Evolutionary conservation across 2,888 invertebrate species (phyloP).

Genomic region (Machimus rusticus): DNA sequence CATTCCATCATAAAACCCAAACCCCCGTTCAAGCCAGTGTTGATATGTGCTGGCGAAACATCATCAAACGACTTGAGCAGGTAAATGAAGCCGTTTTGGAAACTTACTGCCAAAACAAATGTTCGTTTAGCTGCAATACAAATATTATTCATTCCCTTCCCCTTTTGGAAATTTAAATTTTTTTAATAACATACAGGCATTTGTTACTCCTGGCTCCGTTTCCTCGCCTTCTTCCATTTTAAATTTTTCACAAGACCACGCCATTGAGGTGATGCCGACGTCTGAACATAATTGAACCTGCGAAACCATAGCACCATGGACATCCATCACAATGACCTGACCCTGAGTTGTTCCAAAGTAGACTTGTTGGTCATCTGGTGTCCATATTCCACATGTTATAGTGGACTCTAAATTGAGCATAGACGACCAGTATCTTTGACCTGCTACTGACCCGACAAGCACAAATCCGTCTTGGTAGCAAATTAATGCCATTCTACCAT

Average conservation of each 20-base stretch:
- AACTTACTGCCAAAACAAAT: constrained; percentile 85
- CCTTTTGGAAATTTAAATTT: background rate
- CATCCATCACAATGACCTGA: constrained; percentile 96
- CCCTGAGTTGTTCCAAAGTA: constrained; percentile 96
- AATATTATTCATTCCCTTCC: background rate
- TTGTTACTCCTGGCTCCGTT: constrained; percentile 67
- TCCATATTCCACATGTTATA: constrained; percentile 97
- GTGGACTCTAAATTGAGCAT: constrained; percentile 93
- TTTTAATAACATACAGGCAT: constrained; percentile 59
- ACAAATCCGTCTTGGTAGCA: constrained; percentile 99
- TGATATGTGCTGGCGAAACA: constrained; percentile 85
- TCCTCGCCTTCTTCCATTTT: constrained; percentile 96
- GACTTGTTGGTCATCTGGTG: constrained; percentile 96
- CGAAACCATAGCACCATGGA: constrained; percentile 94
- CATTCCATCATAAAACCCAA: constrained; percentile 89
- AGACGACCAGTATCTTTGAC: constrained; percentile 98
- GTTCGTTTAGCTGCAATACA: constrained; percentile 67
- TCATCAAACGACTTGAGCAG: constrained; percentile 92
- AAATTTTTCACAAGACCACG: constrained; percentile 97
- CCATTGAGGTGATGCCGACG: constrained; percentile 89
- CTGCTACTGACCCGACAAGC: constrained; percentile 95
- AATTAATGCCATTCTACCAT: constrained; percentile 97
- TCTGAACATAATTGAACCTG: constrained; percentile 88
- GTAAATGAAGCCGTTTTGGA: constrained; percentile 89
- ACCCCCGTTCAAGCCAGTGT: constrained; percentile 80